Conservation (phyloP, 2,113 vertebrate genomes). For the Lamprotornis superbus region DNA sequence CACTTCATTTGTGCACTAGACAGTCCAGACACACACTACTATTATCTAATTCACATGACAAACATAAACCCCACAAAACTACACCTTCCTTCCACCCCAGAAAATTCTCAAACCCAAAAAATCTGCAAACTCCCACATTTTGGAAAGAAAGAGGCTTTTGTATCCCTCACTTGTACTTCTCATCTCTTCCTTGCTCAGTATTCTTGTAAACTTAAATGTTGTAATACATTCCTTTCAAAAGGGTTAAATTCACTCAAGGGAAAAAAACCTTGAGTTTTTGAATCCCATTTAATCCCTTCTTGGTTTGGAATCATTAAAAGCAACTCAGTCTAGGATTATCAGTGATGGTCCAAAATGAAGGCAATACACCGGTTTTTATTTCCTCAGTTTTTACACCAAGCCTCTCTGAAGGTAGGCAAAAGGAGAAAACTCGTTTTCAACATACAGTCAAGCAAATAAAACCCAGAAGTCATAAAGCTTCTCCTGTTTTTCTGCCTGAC, state of each 20-base stretch:
- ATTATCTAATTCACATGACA: background rate
- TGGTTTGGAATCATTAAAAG: background rate
- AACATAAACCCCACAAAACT: background rate
- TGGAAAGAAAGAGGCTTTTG: background rate
- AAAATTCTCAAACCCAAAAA: background rate
- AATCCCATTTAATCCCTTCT: background rate
- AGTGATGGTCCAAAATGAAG: background rate
- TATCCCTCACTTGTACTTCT: background rate
- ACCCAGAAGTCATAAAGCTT: background rate
- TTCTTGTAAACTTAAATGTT: background rate
- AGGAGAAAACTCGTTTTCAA: background rate
- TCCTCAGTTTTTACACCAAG: background rate
- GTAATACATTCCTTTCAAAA: background rate
- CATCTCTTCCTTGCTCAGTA: background rate
- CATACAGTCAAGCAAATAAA: background rate
- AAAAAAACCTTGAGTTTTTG: background rate
- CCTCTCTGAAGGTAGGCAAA: background rate
- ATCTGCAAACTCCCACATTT: background rate
- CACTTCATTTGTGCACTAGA: background rate
- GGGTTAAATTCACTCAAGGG: background rate
- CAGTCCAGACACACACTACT: background rate
- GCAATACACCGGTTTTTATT: background rate
- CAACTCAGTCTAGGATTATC: background rate
- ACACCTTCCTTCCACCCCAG: rapidly evolving
- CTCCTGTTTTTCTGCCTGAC: background rate